Percentiles rank a stretch among this genome's conserved stretches.
Conservation (phyloP, 2,888 invertebrate genomes). For the Gibbula magus region DNA sequence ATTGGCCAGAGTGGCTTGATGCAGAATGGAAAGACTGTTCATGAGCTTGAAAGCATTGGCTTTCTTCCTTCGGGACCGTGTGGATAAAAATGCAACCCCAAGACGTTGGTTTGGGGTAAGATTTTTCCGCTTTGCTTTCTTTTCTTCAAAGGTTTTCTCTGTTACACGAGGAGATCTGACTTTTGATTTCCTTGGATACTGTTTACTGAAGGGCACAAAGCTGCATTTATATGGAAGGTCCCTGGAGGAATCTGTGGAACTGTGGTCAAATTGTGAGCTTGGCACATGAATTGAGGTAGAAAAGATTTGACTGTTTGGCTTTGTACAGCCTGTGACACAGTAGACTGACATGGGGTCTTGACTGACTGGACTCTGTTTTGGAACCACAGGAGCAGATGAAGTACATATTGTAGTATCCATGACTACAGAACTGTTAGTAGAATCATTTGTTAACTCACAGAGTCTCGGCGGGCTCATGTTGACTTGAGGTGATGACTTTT, state of each 20-base stretch:
- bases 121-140: constrained; percentile 49
- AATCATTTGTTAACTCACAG: no score
- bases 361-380: no score
- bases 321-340: no score
- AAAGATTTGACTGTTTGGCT: no score
- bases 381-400: no score
- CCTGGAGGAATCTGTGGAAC: not conserved
- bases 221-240: not conserved
- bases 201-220: not conserved
- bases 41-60: constrained; percentile 51
- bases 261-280: not conserved
- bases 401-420: no score
- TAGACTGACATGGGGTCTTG: no score
- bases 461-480: no score
- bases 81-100: constrained; percentile 58
- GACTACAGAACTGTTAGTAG: no score
- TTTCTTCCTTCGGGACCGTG: constrained; percentile 40
- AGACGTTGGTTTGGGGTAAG: constrained; percentile 57
- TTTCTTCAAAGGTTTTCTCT: constrained; percentile 7
- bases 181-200: not conserved
- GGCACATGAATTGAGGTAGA: no score
- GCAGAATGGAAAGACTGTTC: constrained; percentile 63
- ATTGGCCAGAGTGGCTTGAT: constrained; percentile 69
- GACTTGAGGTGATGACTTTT: no score
- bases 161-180: not conserved